These are phyloP conservation scores for Melanotus villosus DNA, from an alignment of 2,888 invertebrate genomes.

Conservation along the genomic window DNA sequence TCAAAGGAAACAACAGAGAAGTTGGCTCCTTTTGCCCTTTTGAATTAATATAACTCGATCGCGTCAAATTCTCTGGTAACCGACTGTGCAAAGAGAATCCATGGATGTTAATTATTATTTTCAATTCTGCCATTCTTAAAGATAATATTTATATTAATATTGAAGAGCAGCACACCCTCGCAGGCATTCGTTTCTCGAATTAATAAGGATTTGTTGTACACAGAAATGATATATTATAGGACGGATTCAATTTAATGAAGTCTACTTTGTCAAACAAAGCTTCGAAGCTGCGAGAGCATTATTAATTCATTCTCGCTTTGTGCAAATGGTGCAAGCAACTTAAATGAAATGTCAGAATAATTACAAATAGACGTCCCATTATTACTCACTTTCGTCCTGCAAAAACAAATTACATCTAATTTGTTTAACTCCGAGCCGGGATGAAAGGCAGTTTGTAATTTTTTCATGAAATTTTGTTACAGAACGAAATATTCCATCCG, in stretches of 20 bases:
- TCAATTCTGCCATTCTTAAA: conserved; percentile 15
- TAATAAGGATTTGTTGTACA: conserved; percentile 36
- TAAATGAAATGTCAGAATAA: conserved; percentile 38
- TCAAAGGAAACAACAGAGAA: conserved; percentile 5
- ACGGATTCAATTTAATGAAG: conserved; percentile 39
- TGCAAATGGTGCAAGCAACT: conserved; percentile 33
- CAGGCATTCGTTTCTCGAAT: conserved; percentile 28
- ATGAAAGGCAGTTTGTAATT: neutral
- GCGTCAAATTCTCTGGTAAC: neutral
- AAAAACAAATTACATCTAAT: conserved; percentile 23
- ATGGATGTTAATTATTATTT: conserved; percentile 15
- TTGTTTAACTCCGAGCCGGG: neutral
- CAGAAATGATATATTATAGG: conserved; percentile 35
- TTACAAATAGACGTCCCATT: conserved; percentile 25
- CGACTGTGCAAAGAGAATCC: neutral
- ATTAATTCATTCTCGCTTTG: conserved; percentile 39
- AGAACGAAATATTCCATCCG: conserved; percentile 83
- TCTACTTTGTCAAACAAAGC: conserved; percentile 40
- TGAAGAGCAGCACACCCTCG: conserved; percentile 18
- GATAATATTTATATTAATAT: conserved; percentile 28
- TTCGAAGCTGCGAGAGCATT: conserved; percentile 31
- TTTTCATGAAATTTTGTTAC: conserved; percentile 57
- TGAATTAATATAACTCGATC: neutral
- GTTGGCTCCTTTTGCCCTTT: neutral
- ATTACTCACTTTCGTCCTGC: conserved; percentile 7